Percentiles rank a stretch among this genome's conserved stretches.
Evolutionary conservation across 2,888 invertebrate genomes (phyloP).

Genomic region (Trisateles emortualis): DNA sequence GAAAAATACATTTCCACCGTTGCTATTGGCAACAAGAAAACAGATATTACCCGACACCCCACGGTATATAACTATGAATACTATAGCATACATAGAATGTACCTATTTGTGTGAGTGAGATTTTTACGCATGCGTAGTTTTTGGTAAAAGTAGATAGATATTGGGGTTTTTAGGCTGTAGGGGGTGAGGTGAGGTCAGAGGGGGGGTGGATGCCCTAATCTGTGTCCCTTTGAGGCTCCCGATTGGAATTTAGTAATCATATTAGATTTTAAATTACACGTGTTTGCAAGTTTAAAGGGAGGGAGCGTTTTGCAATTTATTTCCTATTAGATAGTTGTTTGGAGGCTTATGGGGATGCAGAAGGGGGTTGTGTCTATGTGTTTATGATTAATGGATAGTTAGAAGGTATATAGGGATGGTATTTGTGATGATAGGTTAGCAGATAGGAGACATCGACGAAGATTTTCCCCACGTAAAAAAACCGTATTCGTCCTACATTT

Average conservation of each 20-base stretch:
- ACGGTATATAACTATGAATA: slow-evolving; percentile 57
- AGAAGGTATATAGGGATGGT: neutral
- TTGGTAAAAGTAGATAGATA: slow-evolving; percentile 81
- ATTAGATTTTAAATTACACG: slow-evolving; percentile 87
- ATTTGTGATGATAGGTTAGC: too few species aligned
- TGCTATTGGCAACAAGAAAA: slow-evolving; percentile 78
- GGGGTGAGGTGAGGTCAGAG: slow-evolving; percentile 57
- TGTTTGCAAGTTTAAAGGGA: slow-evolving; percentile 76
- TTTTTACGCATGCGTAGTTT: slow-evolving; percentile 85
- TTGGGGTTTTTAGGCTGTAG: slow-evolving; percentile 81
- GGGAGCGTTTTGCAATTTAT: slow-evolving; percentile 71
- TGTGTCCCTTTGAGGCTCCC: slow-evolving; percentile 82
- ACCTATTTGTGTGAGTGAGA: slow-evolving; percentile 71
- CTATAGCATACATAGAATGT: slow-evolving; percentile 65
- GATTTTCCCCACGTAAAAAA: too few species aligned
- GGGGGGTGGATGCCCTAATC: slow-evolving; percentile 77
- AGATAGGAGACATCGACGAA: too few species aligned
- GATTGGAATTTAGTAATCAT: slow-evolving; percentile 87
- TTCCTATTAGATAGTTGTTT: slow-evolving; percentile 77
- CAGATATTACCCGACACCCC: slow-evolving; percentile 74
- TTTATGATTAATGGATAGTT: neutral
- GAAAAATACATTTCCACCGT: slow-evolving; percentile 78
- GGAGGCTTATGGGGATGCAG: slow-evolving; percentile 16
- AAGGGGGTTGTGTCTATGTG: neutral
- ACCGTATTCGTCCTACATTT: too few species aligned